A percentile compares a stretch with the other conserved stretches of the same genome.
phyloP scores from a whole-genome alignment of 2,113 vertebrate genomes.

The Petaurus breviceps region DNA sequence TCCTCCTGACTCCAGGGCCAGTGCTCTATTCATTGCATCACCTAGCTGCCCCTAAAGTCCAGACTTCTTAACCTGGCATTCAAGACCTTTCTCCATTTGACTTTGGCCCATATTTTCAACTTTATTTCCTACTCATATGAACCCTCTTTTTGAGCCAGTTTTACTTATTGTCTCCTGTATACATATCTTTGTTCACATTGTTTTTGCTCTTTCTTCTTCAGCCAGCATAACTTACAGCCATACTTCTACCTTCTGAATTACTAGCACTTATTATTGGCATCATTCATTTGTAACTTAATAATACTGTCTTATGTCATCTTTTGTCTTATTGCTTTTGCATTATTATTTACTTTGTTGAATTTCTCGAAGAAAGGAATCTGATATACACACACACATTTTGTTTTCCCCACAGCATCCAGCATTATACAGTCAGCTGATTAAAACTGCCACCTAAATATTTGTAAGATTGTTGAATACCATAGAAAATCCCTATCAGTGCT shows the following conservation, averaged over 20 bases:
- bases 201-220: neutral
- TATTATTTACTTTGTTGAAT: neutral
- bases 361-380: neutral
- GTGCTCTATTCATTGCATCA: no score
- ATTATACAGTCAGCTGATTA: neutral
- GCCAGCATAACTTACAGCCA: neutral
- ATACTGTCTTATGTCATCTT: neutral
- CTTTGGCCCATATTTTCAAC: neutral
- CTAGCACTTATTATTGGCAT: neutral
- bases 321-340: neutral
- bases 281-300: neutral
- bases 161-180: neutral
- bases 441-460: neutral
- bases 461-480: neutral
- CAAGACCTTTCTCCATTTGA: neutral
- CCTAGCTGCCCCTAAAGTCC: no score
- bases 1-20: no score
- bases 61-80: neutral
- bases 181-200: neutral
- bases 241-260: neutral
- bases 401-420: neutral
- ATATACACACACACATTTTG: no score
- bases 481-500: neutral
- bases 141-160: neutral
- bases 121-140: neutral